Conservation (phyloP, 2,113 vertebrate genomes). For the Galemys pyrenaicus region DNA sequence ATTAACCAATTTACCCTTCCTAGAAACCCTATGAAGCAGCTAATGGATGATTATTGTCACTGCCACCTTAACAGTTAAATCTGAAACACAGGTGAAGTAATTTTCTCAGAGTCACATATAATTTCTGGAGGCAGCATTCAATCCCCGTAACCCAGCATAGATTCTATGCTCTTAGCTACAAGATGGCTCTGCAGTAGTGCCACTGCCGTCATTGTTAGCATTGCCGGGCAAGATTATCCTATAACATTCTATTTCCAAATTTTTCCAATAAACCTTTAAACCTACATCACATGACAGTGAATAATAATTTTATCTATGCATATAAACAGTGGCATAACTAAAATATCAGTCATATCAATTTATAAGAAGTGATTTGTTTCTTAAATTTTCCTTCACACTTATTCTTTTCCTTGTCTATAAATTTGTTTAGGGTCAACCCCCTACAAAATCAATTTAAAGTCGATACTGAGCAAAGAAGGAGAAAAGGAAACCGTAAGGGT, state of each 20-base stretch:
- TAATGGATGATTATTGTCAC: not conserved
- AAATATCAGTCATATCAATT: not conserved
- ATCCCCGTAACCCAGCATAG: not conserved
- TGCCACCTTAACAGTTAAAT: not conserved
- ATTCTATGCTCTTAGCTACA: not conserved
- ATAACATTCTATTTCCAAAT: not conserved
- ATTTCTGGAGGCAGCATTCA: not conserved
- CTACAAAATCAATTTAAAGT: not conserved
- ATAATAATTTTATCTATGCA: not conserved
- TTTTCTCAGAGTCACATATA: not conserved
- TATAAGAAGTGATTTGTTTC: not conserved
- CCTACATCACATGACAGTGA: not conserved
- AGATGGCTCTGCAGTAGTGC: not conserved
- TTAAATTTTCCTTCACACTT: not conserved
- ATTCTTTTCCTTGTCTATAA: not conserved
- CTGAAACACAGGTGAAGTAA: not conserved
- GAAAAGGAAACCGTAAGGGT: not conserved
- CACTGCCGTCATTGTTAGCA: no score
- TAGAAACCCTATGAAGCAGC: not conserved
- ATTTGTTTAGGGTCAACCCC: not conserved
- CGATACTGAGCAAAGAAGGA: not conserved
- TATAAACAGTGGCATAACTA: not conserved
- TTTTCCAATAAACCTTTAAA: not conserved
- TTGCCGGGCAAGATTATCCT: not conserved
- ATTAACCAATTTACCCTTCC: not conserved